Conservation (phyloP, 1,140 invertebrate species). For the Rhizoglyphus robini region DNA sequence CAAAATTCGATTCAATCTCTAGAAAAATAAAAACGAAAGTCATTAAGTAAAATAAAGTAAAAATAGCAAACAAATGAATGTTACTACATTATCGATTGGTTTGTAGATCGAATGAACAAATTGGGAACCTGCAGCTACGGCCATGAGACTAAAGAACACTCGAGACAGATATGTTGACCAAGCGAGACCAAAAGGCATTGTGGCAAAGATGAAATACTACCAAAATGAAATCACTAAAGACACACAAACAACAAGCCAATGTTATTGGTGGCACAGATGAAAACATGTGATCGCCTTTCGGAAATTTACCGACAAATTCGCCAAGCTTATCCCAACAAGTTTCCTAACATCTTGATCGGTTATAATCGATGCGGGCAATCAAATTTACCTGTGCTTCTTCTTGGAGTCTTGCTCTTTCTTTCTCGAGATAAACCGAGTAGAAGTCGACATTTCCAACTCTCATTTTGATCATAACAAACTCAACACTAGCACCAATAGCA, state of each 20-base stretch:
- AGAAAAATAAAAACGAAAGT: too few relatives aligned
- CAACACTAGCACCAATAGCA: neutral
- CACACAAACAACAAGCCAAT: neutral
- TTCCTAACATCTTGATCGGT: too few relatives aligned
- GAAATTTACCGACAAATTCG: too few relatives aligned
- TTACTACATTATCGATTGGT: neutral
- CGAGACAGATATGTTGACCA: conserved; percentile 9
- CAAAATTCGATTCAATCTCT: too few relatives aligned
- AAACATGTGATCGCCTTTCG: too few relatives aligned
- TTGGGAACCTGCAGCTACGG: conserved; percentile 4
- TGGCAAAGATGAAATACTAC: neutral
- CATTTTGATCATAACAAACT: conserved; percentile 15
- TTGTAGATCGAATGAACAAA: conserved; percentile 7
- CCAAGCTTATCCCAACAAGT: too few relatives aligned
- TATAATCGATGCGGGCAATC: neutral
- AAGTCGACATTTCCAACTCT: neutral
- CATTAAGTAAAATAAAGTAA: too few relatives aligned
- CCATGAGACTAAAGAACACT: neutral
- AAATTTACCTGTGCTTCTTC: neutral
- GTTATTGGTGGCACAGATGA: too few relatives aligned
- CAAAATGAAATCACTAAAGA: neutral
- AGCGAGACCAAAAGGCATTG: conserved; percentile 10
- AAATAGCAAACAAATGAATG: too few relatives aligned
- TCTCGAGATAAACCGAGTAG: conserved; percentile 5
- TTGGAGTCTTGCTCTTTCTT: neutral